Base-by-base conservation (phyloP, 92 coral and sea anemone genomes). In the Palythoa heliodiscus region DNA sequence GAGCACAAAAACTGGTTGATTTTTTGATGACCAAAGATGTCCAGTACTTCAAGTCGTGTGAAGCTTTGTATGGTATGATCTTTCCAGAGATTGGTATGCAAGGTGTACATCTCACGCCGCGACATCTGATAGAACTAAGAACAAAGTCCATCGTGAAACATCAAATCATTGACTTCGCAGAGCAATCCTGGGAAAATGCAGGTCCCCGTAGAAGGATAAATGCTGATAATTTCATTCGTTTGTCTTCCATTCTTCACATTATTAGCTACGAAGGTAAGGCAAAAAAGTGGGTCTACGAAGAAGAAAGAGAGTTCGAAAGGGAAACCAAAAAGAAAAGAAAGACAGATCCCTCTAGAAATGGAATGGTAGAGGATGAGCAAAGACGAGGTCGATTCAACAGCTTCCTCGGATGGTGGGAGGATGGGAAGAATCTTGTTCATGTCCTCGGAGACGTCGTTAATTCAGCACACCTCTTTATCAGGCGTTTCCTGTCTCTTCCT, bases 361-460 rank as follows among this genome's bases (percentile, higher is more conserved):
- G 98, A 8, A 91, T 95, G 94, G 78, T 88, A 11, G 73, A 37
- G 63, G 83, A 81, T 57, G 37, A 19, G 35, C 71, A 52, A 11
- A 83, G 19, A 57, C 70, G 52, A 52, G 90, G 82, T 9, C 74
- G 90, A 7, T 95, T 40, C 40, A 88, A 85, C 35, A 87, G 92
- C 67, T 93, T 93, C 77, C 87, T 91, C 25, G 86, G 90, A 3
- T 88, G 89, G 86, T 93, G 96, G 93, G 93, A 95, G 50, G 35
- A 71, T 23, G 96, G 95, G 0, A 95, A 89, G 78, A 71, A 37
- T 23, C 66, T 64, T 19, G 64, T 93, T 16, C 89, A 91, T 67
- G 84, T 70, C 23, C 24, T 89, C 19, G 89, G 93, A 5, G 90
- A 95, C 78, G 79, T 95, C 38, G 48, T 24, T 16, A 77, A 86